Conservation (phyloP, 2,113 vertebrate genomes). For the Gadus chalcogrammus region DNA sequence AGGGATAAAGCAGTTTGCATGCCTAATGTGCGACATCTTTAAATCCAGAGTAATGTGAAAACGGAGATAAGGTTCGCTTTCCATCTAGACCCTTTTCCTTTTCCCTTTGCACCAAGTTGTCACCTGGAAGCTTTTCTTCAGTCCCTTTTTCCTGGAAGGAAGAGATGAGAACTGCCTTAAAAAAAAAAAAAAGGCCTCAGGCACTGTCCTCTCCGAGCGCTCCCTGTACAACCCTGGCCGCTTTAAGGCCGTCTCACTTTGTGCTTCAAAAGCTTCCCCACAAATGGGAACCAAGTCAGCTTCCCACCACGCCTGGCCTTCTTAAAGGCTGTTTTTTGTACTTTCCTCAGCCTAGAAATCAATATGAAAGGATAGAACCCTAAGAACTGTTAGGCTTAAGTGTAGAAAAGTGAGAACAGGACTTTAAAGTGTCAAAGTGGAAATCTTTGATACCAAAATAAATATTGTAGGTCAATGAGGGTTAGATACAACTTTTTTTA, state of each 20-base stretch:
- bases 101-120: conserved; percentile 30
- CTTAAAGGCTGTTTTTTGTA: conserved; percentile 46
- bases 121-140: conserved; percentile 62
- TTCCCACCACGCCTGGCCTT: conserved; percentile 50
- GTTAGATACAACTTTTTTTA: background rate
- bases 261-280: conserved; percentile 54
- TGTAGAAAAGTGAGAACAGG: conserved; percentile 16
- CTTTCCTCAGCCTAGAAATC: conserved; percentile 39
- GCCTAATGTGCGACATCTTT: background rate
- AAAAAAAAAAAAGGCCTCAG: conserved; percentile 59
- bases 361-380: conserved; percentile 39
- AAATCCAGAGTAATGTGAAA: background rate
- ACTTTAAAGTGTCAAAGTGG: conserved; percentile 38
- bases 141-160: conserved; percentile 40
- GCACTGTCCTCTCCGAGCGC: conserved; percentile 48
- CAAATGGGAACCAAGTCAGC: conserved; percentile 53
- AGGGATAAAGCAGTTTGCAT: background rate
- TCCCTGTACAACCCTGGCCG: conserved; percentile 45
- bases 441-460: conserved; percentile 27
- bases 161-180: conserved; percentile 50
- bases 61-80: background rate
- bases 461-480: conserved; percentile 20
- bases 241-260: conserved; percentile 50
- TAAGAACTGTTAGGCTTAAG: conserved; percentile 41
- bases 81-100: background rate